phyloP scores from a whole-genome alignment of 2,113 vertebrate genomes.

The Verasper variegatus region DNA sequence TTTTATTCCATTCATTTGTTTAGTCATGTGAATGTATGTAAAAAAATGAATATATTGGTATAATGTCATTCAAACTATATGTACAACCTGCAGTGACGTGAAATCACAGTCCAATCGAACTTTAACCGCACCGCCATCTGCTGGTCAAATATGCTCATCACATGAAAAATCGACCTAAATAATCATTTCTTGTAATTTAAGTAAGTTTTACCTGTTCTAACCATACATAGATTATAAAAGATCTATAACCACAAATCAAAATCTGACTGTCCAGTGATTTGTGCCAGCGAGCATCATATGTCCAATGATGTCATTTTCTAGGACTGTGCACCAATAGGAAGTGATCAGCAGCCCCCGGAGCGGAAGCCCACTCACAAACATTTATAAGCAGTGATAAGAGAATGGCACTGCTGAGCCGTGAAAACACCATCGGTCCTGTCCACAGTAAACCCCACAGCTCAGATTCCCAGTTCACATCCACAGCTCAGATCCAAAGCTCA shows the following conservation, averaged over 20 bases:
- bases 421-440: neutral
- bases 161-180: neutral
- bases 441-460: too few species aligned
- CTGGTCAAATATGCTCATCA: neutral
- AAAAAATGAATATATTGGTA: too few species aligned
- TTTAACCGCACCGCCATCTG: conserved; percentile 20
- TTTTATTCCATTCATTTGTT: too few species aligned
- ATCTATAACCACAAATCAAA: too few species aligned
- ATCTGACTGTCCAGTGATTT: neutral
- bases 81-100: neutral
- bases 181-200: neutral
- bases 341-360: conserved; percentile 29
- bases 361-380: conserved; percentile 32
- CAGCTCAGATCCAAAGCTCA: too few species aligned
- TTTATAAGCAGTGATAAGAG: neutral
- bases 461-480: too few species aligned
- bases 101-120: neutral
- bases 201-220: neutral
- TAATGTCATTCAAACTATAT: neutral
- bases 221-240: neutral
- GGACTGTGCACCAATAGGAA: conserved; percentile 49
- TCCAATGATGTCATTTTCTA: conserved; percentile 7
- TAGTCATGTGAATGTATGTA: too few species aligned
- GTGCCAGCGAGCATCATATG: conserved; percentile 21
- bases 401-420: neutral